Evolutionary conservation across 2,888 invertebrate genomes (phyloP).

Genomic region (Nematopogon swammerdamellus): DNA sequence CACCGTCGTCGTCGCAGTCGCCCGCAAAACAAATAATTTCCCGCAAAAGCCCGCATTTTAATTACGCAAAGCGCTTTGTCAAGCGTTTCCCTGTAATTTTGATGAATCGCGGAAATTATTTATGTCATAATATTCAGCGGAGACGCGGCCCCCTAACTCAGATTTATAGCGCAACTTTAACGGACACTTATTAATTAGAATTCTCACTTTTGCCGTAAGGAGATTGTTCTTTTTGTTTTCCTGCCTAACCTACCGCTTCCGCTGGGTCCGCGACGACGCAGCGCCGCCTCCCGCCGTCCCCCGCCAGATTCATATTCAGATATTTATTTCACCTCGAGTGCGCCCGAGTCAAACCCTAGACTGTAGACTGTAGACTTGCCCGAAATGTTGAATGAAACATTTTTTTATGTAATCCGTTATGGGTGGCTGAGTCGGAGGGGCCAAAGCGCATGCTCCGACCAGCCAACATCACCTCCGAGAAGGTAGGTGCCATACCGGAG

Average conservation of each 20-base stretch:
- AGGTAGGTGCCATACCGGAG: too few species aligned
- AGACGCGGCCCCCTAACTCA: constrained; percentile 39
- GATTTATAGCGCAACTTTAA: constrained; percentile 42
- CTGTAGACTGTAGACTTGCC: too few species aligned
- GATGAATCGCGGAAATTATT: constrained; percentile 54
- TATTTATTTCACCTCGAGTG: too few species aligned
- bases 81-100: constrained; percentile 52
- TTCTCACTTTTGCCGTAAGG: constrained; percentile 23
- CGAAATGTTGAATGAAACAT: too few species aligned
- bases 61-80: constrained; percentile 47
- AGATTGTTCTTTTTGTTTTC: constrained; percentile 29
- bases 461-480: too few species aligned
- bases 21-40: not conserved
- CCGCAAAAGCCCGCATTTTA: constrained; percentile 23
- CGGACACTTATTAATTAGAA: constrained; percentile 30
- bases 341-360: too few species aligned
- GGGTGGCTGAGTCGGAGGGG: too few species aligned
- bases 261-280: constrained; percentile 15
- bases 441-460: too few species aligned
- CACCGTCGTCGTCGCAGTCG: not conserved
- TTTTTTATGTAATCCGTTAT: too few species aligned
- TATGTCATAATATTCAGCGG: constrained; percentile 21
- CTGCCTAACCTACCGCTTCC: too few species aligned
- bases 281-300: too few species aligned
- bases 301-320: too few species aligned